These are phyloP conservation scores for Phaonia tiefii DNA, from an alignment of 2,888 invertebrate genomes.

Conservation along the genomic window DNA sequence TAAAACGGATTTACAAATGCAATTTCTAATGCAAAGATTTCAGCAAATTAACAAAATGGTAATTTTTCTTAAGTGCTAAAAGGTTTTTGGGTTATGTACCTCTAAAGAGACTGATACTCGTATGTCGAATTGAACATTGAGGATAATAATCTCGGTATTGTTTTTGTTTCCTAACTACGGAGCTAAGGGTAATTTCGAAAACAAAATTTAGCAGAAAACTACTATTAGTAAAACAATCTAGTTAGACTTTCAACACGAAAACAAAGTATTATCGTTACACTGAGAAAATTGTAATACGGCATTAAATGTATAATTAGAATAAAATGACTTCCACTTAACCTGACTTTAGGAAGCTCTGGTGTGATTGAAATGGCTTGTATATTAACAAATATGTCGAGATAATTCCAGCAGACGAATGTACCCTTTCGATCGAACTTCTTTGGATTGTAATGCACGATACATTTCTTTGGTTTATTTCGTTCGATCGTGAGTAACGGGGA, in stretches of 20 bases:
- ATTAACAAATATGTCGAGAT: no score
- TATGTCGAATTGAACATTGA: not conserved
- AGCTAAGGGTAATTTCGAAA: not conserved
- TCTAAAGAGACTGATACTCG: no score
- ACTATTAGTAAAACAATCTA: slow-evolving; percentile 18
- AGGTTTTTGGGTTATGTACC: not conserved
- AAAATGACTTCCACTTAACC: no score
- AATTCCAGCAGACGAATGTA: no score
- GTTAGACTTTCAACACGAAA: not conserved
- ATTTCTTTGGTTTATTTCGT: no score
- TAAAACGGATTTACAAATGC: not conserved
- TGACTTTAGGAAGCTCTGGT: no score
- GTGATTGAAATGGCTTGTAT: no score
- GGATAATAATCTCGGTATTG: not conserved
- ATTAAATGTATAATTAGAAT: no score
- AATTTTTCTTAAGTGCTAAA: not conserved
- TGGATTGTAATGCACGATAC: no score
- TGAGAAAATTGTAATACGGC: slow-evolving; percentile 4
- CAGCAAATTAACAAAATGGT: slow-evolving; percentile 44
- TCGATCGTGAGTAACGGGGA: no score
- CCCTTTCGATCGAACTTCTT: no score
- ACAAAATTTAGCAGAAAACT: not conserved
- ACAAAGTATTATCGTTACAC: slow-evolving; percentile 17
- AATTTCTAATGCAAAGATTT: slow-evolving; percentile 37
- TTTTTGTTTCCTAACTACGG: not conserved